Percentiles rank a stretch among this genome's conserved stretches.
Conservation (phyloP, 2,113 vertebrate species). For the Excalfactoria chinensis region DNA sequence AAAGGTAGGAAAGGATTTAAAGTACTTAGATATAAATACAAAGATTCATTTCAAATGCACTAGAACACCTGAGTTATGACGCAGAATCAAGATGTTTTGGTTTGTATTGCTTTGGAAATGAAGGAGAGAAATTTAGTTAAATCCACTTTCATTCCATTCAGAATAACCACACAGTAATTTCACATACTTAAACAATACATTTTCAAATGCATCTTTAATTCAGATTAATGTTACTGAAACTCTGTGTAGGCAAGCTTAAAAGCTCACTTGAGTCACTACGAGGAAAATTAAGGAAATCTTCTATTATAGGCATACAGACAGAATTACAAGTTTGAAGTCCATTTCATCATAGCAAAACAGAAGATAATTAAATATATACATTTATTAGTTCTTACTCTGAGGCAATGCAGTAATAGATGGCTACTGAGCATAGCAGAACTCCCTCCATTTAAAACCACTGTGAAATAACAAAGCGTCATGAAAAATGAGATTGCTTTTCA, state of each 20-base stretch:
- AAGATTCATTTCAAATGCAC: not conserved
- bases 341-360: not conserved
- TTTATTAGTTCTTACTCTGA: not conserved
- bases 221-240: not conserved
- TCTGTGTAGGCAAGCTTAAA: not conserved
- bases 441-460: not conserved
- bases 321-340: not conserved
- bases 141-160: not conserved
- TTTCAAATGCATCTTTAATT: not conserved
- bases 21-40: not conserved
- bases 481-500: not conserved
- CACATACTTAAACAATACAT: not conserved
- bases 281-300: not conserved
- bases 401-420: not conserved
- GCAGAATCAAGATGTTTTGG: not conserved
- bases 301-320: not conserved
- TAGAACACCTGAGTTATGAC: not conserved
- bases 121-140: not conserved
- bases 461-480: not conserved
- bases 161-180: not conserved
- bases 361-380: not conserved
- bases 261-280: not conserved
- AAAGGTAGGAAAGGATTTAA: not conserved
- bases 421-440: not conserved
- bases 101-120: not conserved